Evolutionary conservation across 2,888 invertebrate genomes (phyloP), one percentile per base, ranked within the genome.

Genomic region (Ecdyonurus torrentis): DNA sequence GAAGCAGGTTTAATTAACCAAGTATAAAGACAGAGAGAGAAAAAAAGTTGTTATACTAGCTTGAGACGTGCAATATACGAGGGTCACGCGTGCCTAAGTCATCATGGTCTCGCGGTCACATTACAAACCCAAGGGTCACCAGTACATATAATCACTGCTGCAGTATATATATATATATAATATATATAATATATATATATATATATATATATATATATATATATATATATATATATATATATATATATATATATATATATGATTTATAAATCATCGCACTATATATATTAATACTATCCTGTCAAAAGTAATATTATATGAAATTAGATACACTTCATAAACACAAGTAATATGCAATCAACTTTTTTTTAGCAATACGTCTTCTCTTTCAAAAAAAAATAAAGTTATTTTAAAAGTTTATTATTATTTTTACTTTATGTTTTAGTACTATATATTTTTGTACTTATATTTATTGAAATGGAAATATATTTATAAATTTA

Each of bases 11-110:
- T 37, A 37, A 37, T 37, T 37, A 37, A 37, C 37, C 5, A 37
- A n/a, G n/a, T n/a, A n/a, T n/a, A n/a, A n/a, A n/a, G n/a, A n/a
- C n/a, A n/a, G n/a, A n/a, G 7, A 5, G 37, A 15, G 7, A 37
- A 37, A 37, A 37, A 5, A 5, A 10, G 37, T 15, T 37, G 37
- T 37, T 37, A 15, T 37, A 10, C 37, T 37, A 10, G 37, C 37
- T 5, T n/a, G 37, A 5, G 37, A 37, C 37, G 5, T 37, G 37
- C 7, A 10, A 37, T 37, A 37, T 37, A 55, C n/a, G 7, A n/a
- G 55, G 55, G 55, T 55, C 55, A 55, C 55, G 55, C 55, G 55
- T 55, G 55, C 55, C 55, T n/a, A 55, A 55, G 55, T 7, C n/a
- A 55, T 55, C 55, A 55, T 55, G 7, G 22, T 10, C 19, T 7